These are phyloP conservation scores for Thermophis baileyi DNA, from an alignment of 2,113 vertebrate genomes.

Conservation along the genomic window DNA sequence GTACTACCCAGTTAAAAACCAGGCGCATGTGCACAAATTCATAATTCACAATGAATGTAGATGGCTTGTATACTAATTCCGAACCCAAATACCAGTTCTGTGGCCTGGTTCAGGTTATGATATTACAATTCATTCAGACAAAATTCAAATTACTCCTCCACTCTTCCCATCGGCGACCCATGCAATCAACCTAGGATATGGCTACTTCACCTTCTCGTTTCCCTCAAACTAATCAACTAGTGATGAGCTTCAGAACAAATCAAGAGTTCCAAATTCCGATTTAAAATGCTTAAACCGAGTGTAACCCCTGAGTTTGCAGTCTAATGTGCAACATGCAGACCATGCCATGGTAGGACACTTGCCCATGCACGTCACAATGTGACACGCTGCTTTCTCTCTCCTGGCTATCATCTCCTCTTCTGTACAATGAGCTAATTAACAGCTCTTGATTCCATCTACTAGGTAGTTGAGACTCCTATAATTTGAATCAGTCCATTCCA, in stretches of 20 bases:
- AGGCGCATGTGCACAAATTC: neutral
- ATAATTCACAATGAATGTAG: too few species aligned
- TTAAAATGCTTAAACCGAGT: neutral
- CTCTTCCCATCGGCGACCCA: neutral
- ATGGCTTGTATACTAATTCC: neutral
- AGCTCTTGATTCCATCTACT: neutral
- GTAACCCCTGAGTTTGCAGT: neutral
- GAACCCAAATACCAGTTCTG: too few species aligned
- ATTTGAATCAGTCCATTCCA: neutral
- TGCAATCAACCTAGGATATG: neutral
- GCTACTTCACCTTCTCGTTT: neutral
- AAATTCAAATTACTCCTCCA: neutral
- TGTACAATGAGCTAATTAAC: neutral
- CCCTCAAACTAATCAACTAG: neutral
- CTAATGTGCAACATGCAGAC: neutral
- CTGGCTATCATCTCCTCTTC: neutral
- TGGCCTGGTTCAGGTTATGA: neutral
- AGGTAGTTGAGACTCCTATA: neutral
- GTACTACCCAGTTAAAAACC: neutral
- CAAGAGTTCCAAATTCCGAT: neutral
- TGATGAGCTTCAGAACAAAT: neutral
- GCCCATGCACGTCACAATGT: neutral
- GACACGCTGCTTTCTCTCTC: neutral
- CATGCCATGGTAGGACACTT: neutral
- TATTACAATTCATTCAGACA: neutral